A percentile compares a stretch with the other conserved stretches of the same genome.
These are phyloP conservation scores for Tetranychus urticae DNA, from an alignment of 1,140 invertebrate genomes.

Conservation along the genomic window DNA sequence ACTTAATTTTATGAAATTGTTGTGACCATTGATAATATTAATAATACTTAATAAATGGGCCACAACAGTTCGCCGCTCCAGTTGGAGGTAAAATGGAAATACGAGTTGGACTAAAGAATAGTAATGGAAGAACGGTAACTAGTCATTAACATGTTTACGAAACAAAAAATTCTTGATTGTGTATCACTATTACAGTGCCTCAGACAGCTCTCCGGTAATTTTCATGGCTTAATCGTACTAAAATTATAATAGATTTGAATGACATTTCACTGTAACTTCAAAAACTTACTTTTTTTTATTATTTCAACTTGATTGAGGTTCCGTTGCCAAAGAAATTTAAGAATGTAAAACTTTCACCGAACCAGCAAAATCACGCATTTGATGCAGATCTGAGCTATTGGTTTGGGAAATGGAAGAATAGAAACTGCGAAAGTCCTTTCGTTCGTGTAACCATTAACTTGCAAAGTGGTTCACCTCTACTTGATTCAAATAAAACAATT, in stretches of 20 bases:
- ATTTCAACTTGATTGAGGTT: constrained; percentile 51
- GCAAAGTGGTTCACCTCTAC: constrained; percentile 32
- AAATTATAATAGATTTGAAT: not conserved
- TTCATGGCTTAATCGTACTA: not conserved
- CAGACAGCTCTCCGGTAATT: no score
- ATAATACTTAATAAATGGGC: no score
- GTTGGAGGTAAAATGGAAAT: constrained; percentile 68
- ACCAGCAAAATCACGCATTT: constrained; percentile 92
- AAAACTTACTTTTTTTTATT: constrained; percentile 6
- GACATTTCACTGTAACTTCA: not conserved
- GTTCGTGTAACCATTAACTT: constrained; percentile 58
- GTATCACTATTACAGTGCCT: no score
- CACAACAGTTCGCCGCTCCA: no score
- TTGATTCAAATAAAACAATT: constrained; percentile 45
- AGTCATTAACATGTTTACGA: constrained; percentile 12
- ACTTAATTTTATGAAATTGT: no score
- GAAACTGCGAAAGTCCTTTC: constrained; percentile 63
- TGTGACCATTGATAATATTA: no score
- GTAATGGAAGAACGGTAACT: constrained; percentile 71
- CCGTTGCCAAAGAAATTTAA: constrained; percentile 93
- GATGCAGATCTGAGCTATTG: constrained; percentile 79
- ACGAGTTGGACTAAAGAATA: constrained; percentile 87
- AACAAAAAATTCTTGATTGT: not conserved
- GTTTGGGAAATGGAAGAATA: constrained; percentile 86
- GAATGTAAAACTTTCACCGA: constrained; percentile 78